Conservation (phyloP, 2,797 vertebrate species). For the Kryptolebias ocellatus region DNA sequence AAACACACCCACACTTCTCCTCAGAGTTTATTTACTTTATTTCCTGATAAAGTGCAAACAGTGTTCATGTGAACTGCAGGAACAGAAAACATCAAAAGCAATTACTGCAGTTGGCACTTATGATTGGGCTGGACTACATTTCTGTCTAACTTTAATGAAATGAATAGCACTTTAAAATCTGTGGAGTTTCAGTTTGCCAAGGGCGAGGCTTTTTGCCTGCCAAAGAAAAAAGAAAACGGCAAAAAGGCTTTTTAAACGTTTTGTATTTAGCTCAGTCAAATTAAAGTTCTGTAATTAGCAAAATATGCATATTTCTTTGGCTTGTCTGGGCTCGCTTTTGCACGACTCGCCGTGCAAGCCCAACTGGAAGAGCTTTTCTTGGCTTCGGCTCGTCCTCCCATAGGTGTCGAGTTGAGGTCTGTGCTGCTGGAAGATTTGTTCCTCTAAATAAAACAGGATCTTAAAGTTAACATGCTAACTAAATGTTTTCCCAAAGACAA, state of each 20-base stretch:
- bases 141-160: constrained; percentile 49
- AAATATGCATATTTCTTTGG: constrained; percentile 47
- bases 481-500: constrained; percentile 53
- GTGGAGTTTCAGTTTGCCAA: constrained; percentile 39
- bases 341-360: constrained; percentile 34
- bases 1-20: constrained; percentile 35
- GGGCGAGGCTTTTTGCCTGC: constrained; percentile 36
- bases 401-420: constrained; percentile 54
- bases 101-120: constrained; percentile 41
- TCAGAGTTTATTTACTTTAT: constrained; percentile 31
- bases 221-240: constrained; percentile 35
- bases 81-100: constrained; percentile 40
- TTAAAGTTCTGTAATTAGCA: constrained; percentile 43
- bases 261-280: constrained; percentile 26
- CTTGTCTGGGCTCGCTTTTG: constrained; percentile 23
- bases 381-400: constrained; percentile 57
- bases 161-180: constrained; percentile 41
- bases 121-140: constrained; percentile 9
- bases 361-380: constrained; percentile 56
- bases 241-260: constrained; percentile 28
- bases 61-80: constrained; percentile 50
- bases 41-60: constrained; percentile 43
- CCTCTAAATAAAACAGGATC: constrained; percentile 71
- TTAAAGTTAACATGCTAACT: constrained; percentile 68
- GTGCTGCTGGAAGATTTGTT: constrained; percentile 64